Evolutionary conservation across 2,888 invertebrate genomes (phyloP).

Genomic region (Hartigia nigra): DNA sequence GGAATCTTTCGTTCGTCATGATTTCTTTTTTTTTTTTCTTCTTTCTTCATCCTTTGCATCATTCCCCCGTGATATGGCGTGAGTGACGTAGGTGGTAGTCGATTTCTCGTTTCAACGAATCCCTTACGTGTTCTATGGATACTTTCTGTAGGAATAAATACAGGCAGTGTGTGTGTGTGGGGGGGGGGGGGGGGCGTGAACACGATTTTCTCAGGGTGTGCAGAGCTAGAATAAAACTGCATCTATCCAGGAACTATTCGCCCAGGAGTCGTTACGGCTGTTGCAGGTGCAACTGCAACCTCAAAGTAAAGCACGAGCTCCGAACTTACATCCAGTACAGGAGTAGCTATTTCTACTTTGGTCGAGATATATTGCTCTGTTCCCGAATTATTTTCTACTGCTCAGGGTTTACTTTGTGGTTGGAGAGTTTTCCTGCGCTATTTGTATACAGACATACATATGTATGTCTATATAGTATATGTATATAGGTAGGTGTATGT

Average conservation of each 20-base stretch:
- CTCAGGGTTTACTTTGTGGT: neutral
- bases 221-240: neutral
- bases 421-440: neutral
- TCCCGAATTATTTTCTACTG: neutral
- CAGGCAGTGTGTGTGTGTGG: too few species aligned
- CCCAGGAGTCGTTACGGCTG: neutral
- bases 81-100: neutral
- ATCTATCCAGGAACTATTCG: neutral
- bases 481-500: too few species aligned
- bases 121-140: neutral
- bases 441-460: neutral
- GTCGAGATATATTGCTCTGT: neutral
- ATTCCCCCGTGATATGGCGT: neutral
- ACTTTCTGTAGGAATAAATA: too few species aligned
- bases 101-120: neutral
- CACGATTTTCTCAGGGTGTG: neutral
- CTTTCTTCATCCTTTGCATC: neutral
- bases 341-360: neutral
- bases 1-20: slow-evolving; percentile 9
- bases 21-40: neutral
- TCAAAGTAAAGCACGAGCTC: neutral
- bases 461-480: neutral
- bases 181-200: neutral
- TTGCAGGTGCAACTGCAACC: neutral
- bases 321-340: neutral